Conservation (phyloP, 2,888 invertebrate genomes). For the Cheilosia grossa region DNA sequence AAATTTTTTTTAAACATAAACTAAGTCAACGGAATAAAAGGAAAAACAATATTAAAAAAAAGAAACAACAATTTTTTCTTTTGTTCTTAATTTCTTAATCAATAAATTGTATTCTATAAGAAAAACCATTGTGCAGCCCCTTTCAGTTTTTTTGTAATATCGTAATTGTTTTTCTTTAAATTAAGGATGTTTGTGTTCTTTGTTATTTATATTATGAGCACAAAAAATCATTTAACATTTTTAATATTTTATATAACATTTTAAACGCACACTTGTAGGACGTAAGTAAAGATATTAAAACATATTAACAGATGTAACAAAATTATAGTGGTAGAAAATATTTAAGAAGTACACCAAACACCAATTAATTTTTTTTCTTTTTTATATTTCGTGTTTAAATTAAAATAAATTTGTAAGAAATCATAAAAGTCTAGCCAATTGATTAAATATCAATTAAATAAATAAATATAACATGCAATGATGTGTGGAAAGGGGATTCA, state of each 20-base stretch:
- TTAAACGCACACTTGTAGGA: constrained; percentile 25
- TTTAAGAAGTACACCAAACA: constrained; percentile 69
- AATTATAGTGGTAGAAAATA: constrained; percentile 36
- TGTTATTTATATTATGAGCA: constrained; percentile 19
- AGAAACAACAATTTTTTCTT: background rate
- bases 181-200: constrained; percentile 10
- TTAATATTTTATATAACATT: background rate
- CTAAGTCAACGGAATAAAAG: background rate
- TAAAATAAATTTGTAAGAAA: constrained; percentile 11
- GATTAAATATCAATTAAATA: constrained; percentile 5
- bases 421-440: constrained; percentile 37
- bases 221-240: constrained; percentile 9
- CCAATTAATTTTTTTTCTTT: constrained; percentile 50
- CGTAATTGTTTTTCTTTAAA: constrained; percentile 12
- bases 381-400: constrained; percentile 36
- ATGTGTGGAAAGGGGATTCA: constrained; percentile 40
- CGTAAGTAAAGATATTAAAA: constrained; percentile 15
- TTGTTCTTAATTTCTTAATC: constrained; percentile 13
- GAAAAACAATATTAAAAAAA: background rate
- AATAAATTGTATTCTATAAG: constrained; percentile 52
- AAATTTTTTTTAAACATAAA: background rate
- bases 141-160: constrained; percentile 39
- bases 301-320: constrained; percentile 43
- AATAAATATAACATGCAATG: constrained; percentile 34
- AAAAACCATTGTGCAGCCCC: constrained; percentile 76